Conservation (phyloP, 2,113 vertebrate genomes). For the Acanthochromis polyacanthus region DNA sequence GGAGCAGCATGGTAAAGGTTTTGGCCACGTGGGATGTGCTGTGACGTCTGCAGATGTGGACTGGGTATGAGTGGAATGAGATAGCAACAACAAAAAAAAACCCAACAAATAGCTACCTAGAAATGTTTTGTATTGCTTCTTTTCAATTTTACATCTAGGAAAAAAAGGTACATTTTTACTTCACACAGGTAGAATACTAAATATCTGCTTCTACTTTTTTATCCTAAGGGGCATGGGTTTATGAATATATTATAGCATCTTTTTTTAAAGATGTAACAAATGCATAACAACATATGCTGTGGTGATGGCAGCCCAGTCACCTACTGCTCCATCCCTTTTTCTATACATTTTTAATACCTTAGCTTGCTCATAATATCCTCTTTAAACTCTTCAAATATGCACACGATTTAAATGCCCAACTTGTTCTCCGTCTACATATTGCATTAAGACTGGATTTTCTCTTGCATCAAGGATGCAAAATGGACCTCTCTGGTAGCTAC, state of each 20-base stretch:
- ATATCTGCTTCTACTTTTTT: not conserved
- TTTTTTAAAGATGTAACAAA: not conserved
- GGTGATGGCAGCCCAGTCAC: not conserved
- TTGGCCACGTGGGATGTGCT: slow-evolving; percentile 63
- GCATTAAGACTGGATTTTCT: slow-evolving; percentile 4
- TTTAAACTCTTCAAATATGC: slow-evolving; percentile 5
- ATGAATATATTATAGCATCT: not conserved
- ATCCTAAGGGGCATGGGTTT: not conserved
- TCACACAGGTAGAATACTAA: not conserved
- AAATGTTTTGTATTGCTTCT: not conserved
- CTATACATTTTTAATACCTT: not conserved
- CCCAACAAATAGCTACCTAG: not conserved
- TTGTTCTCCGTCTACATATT: not conserved
- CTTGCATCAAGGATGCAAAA: slow-evolving; percentile 5
- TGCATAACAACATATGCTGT: not conserved
- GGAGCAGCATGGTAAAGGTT: slow-evolving; percentile 66
- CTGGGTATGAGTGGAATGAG: slow-evolving; percentile 12
- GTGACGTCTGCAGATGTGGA: slow-evolving; percentile 13
- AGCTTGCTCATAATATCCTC: not conserved
- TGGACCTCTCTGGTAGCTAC: not conserved
- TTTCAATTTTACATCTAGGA: not conserved
- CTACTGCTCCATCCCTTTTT: not conserved
- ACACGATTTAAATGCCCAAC: not conserved
- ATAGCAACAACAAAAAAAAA: slow-evolving; percentile 3
- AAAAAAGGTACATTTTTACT: not conserved